Conservation (phyloP, 2,797 vertebrate species). For the Pygocentrus nattereri region DNA sequence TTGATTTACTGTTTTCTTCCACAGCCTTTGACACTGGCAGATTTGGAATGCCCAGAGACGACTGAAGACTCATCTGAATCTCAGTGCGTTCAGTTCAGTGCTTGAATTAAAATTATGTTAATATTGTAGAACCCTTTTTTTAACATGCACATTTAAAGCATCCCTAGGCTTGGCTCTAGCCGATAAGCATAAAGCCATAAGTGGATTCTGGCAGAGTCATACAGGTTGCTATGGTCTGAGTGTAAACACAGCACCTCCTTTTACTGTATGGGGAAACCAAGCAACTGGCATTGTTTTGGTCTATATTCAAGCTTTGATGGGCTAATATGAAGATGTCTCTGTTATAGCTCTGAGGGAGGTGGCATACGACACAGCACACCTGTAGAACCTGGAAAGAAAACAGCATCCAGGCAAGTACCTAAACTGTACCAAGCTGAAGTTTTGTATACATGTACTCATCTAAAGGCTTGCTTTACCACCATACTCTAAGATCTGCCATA, state of each 20-base stretch:
- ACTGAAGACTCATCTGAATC: slow-evolving; percentile 49
- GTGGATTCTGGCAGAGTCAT: background rate
- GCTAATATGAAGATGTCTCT: background rate
- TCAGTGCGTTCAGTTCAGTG: slow-evolving; percentile 67
- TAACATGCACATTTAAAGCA: background rate
- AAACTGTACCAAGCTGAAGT: background rate
- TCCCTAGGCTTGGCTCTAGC: background rate
- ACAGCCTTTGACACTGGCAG: slow-evolving; percentile 75
- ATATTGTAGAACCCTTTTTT: background rate
- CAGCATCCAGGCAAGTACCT: slow-evolving; percentile 10
- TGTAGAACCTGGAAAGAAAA: background rate
- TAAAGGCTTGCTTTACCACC: background rate
- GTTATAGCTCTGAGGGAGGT: slow-evolving; percentile 19
- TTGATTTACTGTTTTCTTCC: slow-evolving; percentile 13
- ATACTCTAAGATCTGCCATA: background rate
- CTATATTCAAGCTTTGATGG: background rate
- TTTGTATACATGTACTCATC: background rate
- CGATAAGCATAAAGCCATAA: background rate
- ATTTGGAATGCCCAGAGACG: slow-evolving; percentile 65
- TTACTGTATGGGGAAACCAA: background rate
- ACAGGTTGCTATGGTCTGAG: slow-evolving; percentile 29
- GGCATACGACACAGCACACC: background rate
- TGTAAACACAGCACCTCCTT: slow-evolving; percentile 37
- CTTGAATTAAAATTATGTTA: background rate
- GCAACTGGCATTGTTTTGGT: background rate